These are phyloP conservation scores for Melanogrammus aeglefinus DNA, from an alignment of 2,797 vertebrate genomes.

Conservation along the genomic window DNA sequence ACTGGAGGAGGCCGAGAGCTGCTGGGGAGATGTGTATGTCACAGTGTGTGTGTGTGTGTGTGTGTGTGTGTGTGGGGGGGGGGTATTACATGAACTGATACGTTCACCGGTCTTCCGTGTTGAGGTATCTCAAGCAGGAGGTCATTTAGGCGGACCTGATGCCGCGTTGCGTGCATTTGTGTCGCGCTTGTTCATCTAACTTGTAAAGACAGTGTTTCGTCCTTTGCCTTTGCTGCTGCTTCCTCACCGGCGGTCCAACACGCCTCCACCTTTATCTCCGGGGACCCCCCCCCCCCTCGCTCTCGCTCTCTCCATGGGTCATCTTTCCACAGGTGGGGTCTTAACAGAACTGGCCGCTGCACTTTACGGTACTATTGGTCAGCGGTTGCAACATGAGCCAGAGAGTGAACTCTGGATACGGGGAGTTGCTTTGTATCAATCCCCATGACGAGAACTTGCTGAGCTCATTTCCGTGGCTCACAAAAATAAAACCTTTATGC, in stretches of 20 bases:
- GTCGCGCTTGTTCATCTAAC: not conserved
- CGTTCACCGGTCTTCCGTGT: not conserved
- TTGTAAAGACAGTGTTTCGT: not conserved
- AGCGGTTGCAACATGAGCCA: not conserved
- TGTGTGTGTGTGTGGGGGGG: not conserved
- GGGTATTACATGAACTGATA: not conserved
- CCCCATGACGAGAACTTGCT: not conserved
- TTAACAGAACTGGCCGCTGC: not conserved
- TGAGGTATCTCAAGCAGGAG: not conserved
- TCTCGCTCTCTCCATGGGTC: not conserved
- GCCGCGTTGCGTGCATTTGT: not conserved
- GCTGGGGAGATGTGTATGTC: slow-evolving; percentile 6
- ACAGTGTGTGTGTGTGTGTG: too few relatives aligned
- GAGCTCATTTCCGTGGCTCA: not conserved
- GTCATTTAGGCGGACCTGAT: not conserved
- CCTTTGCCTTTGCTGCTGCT: not conserved
- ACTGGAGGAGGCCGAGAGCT: slow-evolving; percentile 19
- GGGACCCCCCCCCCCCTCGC: not conserved
- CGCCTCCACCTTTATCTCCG: not conserved
- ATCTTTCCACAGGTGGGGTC: not conserved
- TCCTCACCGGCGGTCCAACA: not conserved
- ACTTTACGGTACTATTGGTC: not conserved
- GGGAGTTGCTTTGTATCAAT: not conserved
- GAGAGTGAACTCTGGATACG: not conserved
- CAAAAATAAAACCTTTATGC: not conserved